Evolutionary conservation across 2,888 invertebrate species (phyloP).

Genomic region (Oligia strigilis): DNA sequence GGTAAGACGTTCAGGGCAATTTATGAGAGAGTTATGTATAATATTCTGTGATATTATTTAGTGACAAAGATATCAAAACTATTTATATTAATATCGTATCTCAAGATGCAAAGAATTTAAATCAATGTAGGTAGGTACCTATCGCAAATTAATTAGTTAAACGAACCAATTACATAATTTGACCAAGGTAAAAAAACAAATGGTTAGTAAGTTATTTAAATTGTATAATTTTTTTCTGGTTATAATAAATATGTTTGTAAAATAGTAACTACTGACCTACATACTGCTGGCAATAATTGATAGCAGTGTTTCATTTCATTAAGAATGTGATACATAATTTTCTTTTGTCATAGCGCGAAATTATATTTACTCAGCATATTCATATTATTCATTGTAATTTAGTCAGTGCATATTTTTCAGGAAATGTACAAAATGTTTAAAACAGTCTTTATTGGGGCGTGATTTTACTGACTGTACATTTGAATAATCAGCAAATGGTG

Average conservation of each 20-base stretch:
- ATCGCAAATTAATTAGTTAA: neutral
- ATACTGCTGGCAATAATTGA: slow-evolving; percentile 1
- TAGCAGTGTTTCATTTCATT: slow-evolving; percentile 5
- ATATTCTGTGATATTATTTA: slow-evolving; percentile 33
- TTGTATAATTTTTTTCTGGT: neutral
- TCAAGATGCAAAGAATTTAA: neutral
- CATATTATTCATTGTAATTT: slow-evolving; percentile 1
- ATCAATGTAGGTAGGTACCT: too few relatives aligned
- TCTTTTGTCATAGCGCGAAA: slow-evolving; percentile 19
- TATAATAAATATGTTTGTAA: neutral
- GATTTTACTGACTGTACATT: slow-evolving; percentile 33
- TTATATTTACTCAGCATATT: slow-evolving; percentile 18
- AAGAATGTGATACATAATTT: neutral
- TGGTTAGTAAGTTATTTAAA: neutral
- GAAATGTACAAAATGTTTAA: slow-evolving; percentile 14
- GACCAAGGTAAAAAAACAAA: neutral
- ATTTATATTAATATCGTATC: neutral
- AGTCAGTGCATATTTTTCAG: slow-evolving; percentile 12
- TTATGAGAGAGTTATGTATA: slow-evolving; percentile 40
- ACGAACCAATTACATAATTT: neutral
- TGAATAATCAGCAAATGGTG: slow-evolving; percentile 36
- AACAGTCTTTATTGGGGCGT: slow-evolving; percentile 16
- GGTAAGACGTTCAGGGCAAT: slow-evolving; percentile 23
- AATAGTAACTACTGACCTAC: slow-evolving; percentile 10
- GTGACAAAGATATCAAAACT: slow-evolving; percentile 7